Conservation (phyloP, 2,888 invertebrate species). For the Amaurobius ferox region DNA sequence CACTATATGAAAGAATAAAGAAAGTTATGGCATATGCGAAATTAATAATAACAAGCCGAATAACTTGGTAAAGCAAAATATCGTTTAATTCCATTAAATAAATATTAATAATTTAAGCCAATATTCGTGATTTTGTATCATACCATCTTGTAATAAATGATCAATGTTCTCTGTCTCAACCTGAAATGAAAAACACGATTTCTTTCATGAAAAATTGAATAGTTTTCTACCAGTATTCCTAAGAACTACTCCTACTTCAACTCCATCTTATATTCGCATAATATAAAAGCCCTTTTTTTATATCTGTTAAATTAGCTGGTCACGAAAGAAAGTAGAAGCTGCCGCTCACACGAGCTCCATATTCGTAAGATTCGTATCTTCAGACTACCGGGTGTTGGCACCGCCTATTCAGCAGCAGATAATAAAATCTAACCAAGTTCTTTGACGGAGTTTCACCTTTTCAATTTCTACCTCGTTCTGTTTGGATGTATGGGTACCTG, state of each 20-base stretch:
- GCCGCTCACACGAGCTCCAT: slow-evolving; percentile 37
- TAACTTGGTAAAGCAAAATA: no score
- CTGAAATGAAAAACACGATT: not conserved
- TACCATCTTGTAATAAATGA: no score
- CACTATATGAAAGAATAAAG: no score
- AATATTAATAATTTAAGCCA: no score
- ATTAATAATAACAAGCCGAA: no score
- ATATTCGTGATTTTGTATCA: no score
- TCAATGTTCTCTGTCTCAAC: no score
- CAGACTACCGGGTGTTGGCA: slow-evolving; percentile 46
- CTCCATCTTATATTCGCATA: not conserved
- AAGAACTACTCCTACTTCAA: not conserved
- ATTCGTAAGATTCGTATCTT: slow-evolving; percentile 45
- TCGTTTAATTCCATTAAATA: no score
- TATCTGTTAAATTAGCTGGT: slow-evolving; percentile 54
- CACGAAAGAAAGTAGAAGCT: slow-evolving; percentile 43
- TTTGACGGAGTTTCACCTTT: not conserved
- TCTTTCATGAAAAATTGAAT: not conserved
- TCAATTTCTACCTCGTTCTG: not conserved
- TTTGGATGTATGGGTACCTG: not conserved
- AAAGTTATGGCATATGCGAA: no score
- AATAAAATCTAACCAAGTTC: not conserved
- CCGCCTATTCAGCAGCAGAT: slow-evolving; percentile 34
- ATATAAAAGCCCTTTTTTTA: no score
- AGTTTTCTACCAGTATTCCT: no score